Evolutionary conservation across 2,797 vertebrate species (phyloP), one percentile per base, ranked within the genome.

Genomic region (Atherinosoma microstoma): DNA sequence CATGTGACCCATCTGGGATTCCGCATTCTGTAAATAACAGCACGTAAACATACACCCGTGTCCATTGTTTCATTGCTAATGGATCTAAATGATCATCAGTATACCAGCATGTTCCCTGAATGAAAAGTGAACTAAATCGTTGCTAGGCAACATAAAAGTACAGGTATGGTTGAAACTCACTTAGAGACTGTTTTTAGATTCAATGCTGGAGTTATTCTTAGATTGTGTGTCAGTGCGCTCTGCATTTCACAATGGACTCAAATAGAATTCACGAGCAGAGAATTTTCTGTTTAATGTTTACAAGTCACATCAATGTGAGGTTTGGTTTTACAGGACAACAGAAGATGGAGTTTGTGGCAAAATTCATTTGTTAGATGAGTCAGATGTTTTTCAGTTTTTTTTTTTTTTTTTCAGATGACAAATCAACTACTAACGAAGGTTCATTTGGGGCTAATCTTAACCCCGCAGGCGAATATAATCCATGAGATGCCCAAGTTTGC

Each of bases 141-240:
- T 83, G 82, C 84, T 74, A 67, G 70, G 80, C 73, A 84, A 81
- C 70, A 64, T 67, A 32, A 74, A 74, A 60, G 64, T 53, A 47
- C 62, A 73, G 56, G 61, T 54, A 58, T 35, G 51, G 40, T 67
- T 29, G 29, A 70, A 60, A 64, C 38, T 38, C 10, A 61, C 27
- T 60, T 42, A 36, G 54, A 58, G 61, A 53, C 73, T 68, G 40
- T 68, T 75, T 76, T 86, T 69, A 77, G 57, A 73, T 11, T 66
- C 30, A 62, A 13, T 62, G 35, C 40, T 4, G 18, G n/a, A 45
- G 66, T 71, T 85, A 76, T 80, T 82, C 67, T 82, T 79, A 84
- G 67, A 67, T 66, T 1, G 9, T 35, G 42, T 70, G 42, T 75
- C 75, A 73, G 24, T 34, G 12, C 15, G 40, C 62, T 76, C 3